A percentile compares a stretch with the other conserved stretches of the same genome.
phyloP scores from a whole-genome alignment of 2,888 invertebrate species.

The Harpagoxenus sublaevis region DNA sequence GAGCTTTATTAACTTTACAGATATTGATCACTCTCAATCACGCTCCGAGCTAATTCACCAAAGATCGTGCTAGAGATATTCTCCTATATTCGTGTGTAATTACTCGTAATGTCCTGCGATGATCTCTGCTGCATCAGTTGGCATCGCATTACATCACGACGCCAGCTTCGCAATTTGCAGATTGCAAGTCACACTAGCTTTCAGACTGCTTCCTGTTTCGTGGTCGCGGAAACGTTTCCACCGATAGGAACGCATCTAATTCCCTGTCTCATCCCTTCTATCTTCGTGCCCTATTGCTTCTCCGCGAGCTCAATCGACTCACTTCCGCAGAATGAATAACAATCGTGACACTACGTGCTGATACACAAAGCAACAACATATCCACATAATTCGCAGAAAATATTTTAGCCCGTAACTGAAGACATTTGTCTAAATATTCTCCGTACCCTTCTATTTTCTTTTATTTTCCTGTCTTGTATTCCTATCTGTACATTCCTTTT shows the following conservation, averaged over 20 bases:
- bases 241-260: constrained; percentile 25
- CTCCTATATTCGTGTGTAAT: background rate
- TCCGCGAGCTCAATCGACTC: constrained; percentile 14
- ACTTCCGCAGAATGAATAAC: constrained; percentile 29
- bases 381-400: background rate
- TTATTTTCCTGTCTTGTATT: background rate
- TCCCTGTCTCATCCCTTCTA: background rate
- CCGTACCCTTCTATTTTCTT: background rate
- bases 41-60: background rate
- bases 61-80: background rate
- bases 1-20: background rate
- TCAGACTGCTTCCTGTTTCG: constrained; percentile 34
- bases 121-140: constrained; percentile 10
- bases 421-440: background rate
- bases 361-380: background rate
- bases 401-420: background rate
- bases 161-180: constrained; percentile 55
- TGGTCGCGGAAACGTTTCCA: constrained; percentile 21
- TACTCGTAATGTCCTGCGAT: background rate
- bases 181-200: constrained; percentile 58
- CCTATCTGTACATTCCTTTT: background rate
- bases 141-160: constrained; percentile 14
- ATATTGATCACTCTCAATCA: background rate
- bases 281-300: constrained; percentile 25
- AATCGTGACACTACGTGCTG: background rate